Evolutionary conservation across 2,797 vertebrate genomes (phyloP).

Genomic region (Dendrocincla fuliginosa): DNA sequence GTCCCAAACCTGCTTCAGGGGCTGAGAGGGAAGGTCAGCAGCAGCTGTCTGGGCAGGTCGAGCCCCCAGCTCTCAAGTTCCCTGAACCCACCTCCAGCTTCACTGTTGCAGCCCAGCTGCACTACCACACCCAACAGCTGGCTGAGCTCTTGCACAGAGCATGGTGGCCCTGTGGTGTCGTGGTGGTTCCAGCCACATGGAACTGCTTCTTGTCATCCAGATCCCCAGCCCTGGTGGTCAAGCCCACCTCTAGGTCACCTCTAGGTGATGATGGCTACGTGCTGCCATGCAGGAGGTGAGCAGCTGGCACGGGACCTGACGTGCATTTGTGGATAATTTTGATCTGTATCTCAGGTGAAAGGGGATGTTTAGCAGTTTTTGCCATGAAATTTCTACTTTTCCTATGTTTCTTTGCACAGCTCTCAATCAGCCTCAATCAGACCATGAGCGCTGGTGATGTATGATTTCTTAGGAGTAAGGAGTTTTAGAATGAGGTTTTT

Average conservation of each 20-base stretch:
- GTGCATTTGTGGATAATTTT: background rate
- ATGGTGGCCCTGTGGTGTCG: background rate
- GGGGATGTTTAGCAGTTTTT: background rate
- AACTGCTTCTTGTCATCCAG: background rate
- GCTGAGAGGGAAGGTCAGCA: accelerated
- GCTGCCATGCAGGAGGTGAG: background rate
- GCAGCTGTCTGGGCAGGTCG: background rate
- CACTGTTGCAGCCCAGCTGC: accelerated
- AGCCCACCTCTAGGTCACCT: background rate
- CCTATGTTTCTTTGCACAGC: background rate
- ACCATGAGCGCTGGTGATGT: accelerated
- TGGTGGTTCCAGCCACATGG: background rate
- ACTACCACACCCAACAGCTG: accelerated
- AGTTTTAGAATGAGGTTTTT: background rate
- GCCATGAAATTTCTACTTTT: background rate
- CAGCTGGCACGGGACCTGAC: too few species aligned
- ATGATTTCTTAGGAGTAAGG: background rate
- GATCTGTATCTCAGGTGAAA: background rate
- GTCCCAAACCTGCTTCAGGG: background rate
- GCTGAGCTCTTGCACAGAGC: background rate
- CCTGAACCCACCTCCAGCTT: background rate
- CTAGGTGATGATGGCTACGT: too few species aligned
- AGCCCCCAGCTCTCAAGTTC: background rate
- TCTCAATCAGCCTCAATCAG: background rate
- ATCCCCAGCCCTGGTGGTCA: too few species aligned